A percentile compares a stretch with the other conserved stretches of the same genome.
phyloP scores from a whole-genome alignment of 2,113 vertebrate species.

The Stegastes partitus region DNA sequence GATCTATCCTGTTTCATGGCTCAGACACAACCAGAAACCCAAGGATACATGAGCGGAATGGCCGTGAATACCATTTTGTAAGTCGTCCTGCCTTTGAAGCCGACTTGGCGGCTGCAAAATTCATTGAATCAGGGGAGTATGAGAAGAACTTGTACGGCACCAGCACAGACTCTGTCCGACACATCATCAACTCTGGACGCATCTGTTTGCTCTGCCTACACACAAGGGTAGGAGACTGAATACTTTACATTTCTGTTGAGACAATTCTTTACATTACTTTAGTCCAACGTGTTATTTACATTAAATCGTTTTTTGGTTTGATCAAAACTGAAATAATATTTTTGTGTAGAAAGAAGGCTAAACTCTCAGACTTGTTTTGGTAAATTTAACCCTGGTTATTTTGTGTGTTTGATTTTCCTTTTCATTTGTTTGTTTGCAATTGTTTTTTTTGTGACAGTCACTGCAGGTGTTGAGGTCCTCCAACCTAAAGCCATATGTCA shows the following conservation, averaged over 20 bases:
- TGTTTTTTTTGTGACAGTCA: slow-evolving; percentile 84
- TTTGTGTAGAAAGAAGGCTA: background rate
- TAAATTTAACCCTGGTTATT: background rate
- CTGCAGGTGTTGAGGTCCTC: slow-evolving; percentile 91
- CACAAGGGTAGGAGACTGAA: slow-evolving; percentile 88
- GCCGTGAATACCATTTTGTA: slow-evolving; percentile 95
- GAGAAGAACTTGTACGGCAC: slow-evolving; percentile 97
- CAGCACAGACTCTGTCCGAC: slow-evolving; percentile 93
- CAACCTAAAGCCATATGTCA: slow-evolving; percentile 96
- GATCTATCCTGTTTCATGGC: background rate
- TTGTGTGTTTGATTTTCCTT: background rate
- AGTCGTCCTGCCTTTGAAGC: slow-evolving; percentile 90
- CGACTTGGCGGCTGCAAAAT: slow-evolving; percentile 90
- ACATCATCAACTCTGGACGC: slow-evolving; percentile 93
- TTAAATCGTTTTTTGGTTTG: background rate
- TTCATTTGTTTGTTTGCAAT: background rate
- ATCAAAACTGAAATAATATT: slow-evolving; percentile 8
- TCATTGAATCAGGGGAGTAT: slow-evolving; percentile 95
- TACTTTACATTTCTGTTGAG: background rate
- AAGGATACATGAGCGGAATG: slow-evolving; percentile 91
- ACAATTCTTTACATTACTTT: background rate
- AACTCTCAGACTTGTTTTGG: background rate
- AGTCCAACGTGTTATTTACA: slow-evolving; percentile 20
- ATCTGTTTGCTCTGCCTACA: slow-evolving; percentile 94
- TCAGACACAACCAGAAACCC: slow-evolving; percentile 93